Conservation (phyloP, 1,140 invertebrate species). For the Scaptomyza graminum region DNA sequence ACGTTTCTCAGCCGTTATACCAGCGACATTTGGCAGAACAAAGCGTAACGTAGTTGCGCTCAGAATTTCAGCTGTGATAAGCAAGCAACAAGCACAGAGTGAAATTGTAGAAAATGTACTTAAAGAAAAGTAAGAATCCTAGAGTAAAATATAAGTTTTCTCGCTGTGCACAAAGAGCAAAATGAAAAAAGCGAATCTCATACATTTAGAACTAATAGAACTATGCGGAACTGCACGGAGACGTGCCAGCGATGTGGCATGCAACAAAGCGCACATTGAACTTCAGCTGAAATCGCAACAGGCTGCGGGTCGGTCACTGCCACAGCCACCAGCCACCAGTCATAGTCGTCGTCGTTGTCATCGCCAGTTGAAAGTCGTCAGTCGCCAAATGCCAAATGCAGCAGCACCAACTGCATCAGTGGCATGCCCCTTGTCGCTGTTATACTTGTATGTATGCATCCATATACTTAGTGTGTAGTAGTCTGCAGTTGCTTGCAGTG, state of each 20-base stretch:
- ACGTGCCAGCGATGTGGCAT: constrained; percentile 33
- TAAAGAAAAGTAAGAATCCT: no score
- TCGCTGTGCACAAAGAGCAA: no score
- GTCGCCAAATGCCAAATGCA: constrained; percentile 34
- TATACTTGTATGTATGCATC: not conserved
- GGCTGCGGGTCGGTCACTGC: constrained; percentile 70
- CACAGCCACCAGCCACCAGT: constrained; percentile 23
- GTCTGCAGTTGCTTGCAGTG: constrained; percentile 14
- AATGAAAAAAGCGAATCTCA: not conserved
- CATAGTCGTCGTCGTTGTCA: no score
- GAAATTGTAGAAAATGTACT: not conserved
- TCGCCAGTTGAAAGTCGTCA: not conserved
- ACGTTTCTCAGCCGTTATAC: not conserved
- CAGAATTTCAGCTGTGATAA: constrained; percentile 18
- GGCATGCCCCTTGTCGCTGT: constrained; percentile 11
- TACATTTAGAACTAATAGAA: constrained; percentile 10
- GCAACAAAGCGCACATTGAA: constrained; percentile 65
- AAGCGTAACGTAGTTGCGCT: constrained; percentile 8
- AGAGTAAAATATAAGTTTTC: no score
- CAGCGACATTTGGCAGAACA: constrained; percentile 30
- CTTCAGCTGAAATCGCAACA: constrained; percentile 54
- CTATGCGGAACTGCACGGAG: constrained; percentile 63
- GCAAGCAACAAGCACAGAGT: not conserved
- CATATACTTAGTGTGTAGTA: constrained; percentile 7
- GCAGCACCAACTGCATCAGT: constrained; percentile 6